Percentiles rank a stretch among this genome's conserved stretches.
These are phyloP conservation scores for Aphodius sticticus DNA, from an alignment of 2,888 invertebrate genomes.

Conservation along the genomic window DNA sequence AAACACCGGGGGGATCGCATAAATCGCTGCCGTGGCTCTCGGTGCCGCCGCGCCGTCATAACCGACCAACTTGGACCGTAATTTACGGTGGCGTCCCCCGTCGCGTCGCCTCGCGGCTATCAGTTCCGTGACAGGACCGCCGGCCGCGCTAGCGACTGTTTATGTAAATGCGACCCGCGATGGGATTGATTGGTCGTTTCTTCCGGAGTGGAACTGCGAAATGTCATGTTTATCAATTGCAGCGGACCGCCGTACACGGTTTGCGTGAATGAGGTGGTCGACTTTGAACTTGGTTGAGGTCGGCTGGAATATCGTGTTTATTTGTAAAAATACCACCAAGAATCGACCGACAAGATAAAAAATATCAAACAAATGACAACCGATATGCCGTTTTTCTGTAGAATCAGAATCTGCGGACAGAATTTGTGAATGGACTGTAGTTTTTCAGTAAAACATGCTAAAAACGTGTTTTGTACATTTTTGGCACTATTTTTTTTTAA, in stretches of 20 bases:
- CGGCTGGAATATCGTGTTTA: too few species aligned
- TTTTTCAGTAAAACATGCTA: too few species aligned
- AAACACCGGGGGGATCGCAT: conserved; percentile 10
- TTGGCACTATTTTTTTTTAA: too few species aligned
- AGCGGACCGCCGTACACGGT: not conserved
- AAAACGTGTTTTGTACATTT: too few species aligned
- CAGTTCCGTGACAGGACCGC: not conserved
- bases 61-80: conserved; percentile 11
- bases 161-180: not conserved
- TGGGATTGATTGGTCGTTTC: not conserved
- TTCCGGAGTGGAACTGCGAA: not conserved
- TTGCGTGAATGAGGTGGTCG: too few species aligned
- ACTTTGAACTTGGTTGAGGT: too few species aligned
- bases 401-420: too few species aligned
- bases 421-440: too few species aligned
- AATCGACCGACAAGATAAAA: too few species aligned
- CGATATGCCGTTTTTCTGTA: too few species aligned
- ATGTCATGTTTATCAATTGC: not conserved
- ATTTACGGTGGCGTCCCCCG: not conserved
- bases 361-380: too few species aligned
- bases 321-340: too few species aligned
- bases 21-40: not conserved
- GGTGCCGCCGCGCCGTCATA: conserved; percentile 16
- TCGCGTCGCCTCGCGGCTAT: not conserved
- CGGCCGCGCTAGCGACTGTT: not conserved